These are phyloP conservation scores for Tinea semifulvella DNA, from an alignment of 2,888 invertebrate genomes.

Conservation along the genomic window DNA sequence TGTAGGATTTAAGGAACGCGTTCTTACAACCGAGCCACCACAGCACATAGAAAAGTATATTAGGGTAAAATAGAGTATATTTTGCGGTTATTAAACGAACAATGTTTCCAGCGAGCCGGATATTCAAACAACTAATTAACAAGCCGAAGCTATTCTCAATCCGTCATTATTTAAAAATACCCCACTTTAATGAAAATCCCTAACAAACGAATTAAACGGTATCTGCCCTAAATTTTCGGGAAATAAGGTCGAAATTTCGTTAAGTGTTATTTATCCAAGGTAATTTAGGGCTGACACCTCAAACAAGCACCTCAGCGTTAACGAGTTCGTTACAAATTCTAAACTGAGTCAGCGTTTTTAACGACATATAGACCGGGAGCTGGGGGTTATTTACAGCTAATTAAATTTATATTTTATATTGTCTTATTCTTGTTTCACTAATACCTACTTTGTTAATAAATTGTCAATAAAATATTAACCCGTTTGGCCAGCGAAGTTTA, in stretches of 20 bases:
- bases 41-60: no score
- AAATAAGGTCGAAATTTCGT: background rate
- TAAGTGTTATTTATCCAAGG: background rate
- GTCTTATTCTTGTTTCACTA: no score
- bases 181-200: background rate
- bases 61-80: no score
- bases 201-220: background rate
- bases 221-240: background rate
- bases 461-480: no score
- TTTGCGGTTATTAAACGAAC: no score
- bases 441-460: no score
- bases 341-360: conserved; percentile 11
- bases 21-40: no score
- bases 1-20: no score
- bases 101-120: background rate
- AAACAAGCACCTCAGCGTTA: conserved; percentile 12
- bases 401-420: no score
- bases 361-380: conserved; percentile 1
- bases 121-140: conserved; percentile 9
- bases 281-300: conserved; percentile 12
- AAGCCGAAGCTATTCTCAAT: conserved; percentile 1
- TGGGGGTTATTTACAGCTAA: background rate
- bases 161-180: conserved; percentile 6
- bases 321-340: conserved; percentile 13
- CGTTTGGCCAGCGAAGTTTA: no score